Percentiles rank a stretch among this genome's conserved stretches.
phyloP scores from a whole-genome alignment of 1,140 invertebrate genomes.

The Zaprionus ornatus region DNA sequence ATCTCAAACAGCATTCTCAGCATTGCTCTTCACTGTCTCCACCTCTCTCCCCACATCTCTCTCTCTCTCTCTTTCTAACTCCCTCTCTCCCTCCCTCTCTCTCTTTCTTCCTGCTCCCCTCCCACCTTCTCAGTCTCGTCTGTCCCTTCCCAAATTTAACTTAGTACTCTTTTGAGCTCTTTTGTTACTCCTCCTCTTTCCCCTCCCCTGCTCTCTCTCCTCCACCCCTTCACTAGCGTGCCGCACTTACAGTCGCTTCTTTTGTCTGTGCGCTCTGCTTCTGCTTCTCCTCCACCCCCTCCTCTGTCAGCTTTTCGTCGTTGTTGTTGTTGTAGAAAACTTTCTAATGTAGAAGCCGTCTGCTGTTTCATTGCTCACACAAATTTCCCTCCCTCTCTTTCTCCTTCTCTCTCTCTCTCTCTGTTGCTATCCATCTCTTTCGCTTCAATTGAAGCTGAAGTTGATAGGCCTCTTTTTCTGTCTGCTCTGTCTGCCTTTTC shows the following conservation, averaged over 20 bases:
- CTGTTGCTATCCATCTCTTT: constrained; percentile 21
- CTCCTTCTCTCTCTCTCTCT: neutral
- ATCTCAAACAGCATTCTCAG: neutral
- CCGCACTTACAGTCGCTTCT: constrained; percentile 17
- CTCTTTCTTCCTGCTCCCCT: neutral
- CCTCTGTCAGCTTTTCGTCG: constrained; percentile 64
- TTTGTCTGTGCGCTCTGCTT: constrained; percentile 39
- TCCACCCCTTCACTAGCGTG: neutral
- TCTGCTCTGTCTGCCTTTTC: constrained; percentile 20
- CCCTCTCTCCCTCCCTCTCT: neutral
- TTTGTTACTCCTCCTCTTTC: neutral
- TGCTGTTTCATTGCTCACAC: constrained; percentile 42
- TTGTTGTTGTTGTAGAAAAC: constrained; percentile 56
- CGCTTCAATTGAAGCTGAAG: constrained; percentile 59
- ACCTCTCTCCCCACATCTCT: neutral
- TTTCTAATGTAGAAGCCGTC: constrained; percentile 79
- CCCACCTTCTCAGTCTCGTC: neutral
- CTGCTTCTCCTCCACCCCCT: constrained; percentile 10
- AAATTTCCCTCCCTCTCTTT: constrained; percentile 33
- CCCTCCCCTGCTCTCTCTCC: neutral
- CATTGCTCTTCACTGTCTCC: neutral
- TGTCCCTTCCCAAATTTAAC: neutral
- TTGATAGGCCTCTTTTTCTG: constrained; percentile 59
- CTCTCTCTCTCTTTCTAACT: neutral
- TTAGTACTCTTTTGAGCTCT: neutral